These are phyloP conservation scores for Myotis planiceps DNA, from an alignment of 2,797 vertebrate genomes.

Conservation along the genomic window DNA sequence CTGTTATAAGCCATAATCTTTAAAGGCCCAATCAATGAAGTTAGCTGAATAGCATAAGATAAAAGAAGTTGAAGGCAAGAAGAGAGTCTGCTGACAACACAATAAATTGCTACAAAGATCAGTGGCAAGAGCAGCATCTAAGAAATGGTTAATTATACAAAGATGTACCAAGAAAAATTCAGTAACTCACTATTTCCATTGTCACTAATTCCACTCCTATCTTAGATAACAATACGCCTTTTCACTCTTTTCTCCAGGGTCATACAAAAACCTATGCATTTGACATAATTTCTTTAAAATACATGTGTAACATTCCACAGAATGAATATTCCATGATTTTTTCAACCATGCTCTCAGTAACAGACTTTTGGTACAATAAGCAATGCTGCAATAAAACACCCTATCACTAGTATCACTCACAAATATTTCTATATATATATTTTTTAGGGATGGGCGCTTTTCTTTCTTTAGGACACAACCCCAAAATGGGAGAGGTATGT, in stretches of 20 bases:
- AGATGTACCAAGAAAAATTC: not conserved
- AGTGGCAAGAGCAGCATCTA: not conserved
- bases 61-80: not conserved
- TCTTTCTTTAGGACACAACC: not conserved
- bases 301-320: not conserved
- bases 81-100: not conserved
- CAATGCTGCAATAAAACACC: not conserved
- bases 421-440: not conserved
- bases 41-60: not conserved
- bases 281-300: not conserved
- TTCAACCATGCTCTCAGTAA: not conserved
- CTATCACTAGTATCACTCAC: not conserved
- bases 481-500: not conserved
- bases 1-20: not conserved
- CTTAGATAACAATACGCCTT: not conserved
- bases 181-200: not conserved
- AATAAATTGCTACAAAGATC: not conserved
- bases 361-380: not conserved
- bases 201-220: not conserved
- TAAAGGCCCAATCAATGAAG: not conserved
- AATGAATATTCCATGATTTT: not conserved
- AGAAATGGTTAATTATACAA: not conserved
- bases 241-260: not conserved
- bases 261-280: not conserved
- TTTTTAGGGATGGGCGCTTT: not conserved